Percentiles rank a stretch among this genome's conserved stretches.
Evolutionary conservation across 2,113 vertebrate species (phyloP).

Genomic region (Mustelus asterias): DNA sequence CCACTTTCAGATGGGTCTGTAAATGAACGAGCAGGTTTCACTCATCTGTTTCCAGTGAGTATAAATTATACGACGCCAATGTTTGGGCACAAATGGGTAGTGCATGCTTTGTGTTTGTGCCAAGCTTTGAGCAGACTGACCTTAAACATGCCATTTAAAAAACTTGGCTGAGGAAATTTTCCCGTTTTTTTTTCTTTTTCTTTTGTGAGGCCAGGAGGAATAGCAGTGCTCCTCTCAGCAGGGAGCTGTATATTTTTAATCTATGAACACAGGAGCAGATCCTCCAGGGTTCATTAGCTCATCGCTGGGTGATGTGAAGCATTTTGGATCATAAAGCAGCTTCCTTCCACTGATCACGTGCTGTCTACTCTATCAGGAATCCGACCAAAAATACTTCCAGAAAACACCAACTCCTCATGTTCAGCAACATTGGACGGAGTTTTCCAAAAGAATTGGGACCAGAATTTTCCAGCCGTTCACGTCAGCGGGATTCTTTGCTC

Average conservation of each 20-base stretch:
- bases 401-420: neutral
- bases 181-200: neutral
- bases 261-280: neutral
- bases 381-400: neutral
- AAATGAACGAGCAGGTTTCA: neutral
- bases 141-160: neutral
- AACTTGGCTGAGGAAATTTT: neutral
- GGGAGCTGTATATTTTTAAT: neutral
- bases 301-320: neutral
- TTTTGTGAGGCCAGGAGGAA: neutral
- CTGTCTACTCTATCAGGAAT: neutral
- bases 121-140: neutral
- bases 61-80: neutral
- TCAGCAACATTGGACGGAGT: too few relatives aligned
- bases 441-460: too few relatives aligned
- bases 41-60: neutral
- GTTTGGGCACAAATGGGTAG: neutral
- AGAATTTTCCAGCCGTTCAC: too few relatives aligned
- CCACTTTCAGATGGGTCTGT: neutral
- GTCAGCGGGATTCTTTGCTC: too few relatives aligned
- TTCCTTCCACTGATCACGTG: neutral
- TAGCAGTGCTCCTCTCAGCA: neutral
- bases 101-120: neutral
- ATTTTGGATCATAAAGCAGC: neutral
- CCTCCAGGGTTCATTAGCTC: neutral